Percentiles rank a stretch among this genome's conserved stretches.
These are phyloP conservation scores for Agrotis puta DNA, from an alignment of 2,888 invertebrate species.

Conservation along the genomic window DNA sequence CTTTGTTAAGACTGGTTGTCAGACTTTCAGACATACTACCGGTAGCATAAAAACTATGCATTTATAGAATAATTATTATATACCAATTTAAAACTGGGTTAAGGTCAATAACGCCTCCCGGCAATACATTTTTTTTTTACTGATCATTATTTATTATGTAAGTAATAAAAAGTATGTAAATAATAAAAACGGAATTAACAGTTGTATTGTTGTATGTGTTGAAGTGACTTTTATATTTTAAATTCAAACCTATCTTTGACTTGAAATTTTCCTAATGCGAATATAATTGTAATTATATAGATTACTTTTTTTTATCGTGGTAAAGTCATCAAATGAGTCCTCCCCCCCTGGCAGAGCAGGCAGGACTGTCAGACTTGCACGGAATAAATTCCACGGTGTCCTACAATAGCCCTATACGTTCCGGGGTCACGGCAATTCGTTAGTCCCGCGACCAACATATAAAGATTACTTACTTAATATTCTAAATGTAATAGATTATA, in stretches of 20 bases:
- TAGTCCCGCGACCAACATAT: too few species aligned
- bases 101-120: slow-evolving; percentile 22
- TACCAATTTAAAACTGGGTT: slow-evolving; percentile 7
- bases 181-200: not conserved
- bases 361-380: too few species aligned
- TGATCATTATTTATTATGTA: slow-evolving; percentile 3
- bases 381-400: too few species aligned
- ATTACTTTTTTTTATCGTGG: too few species aligned
- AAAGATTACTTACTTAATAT: not conserved
- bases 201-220: not conserved
- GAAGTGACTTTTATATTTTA: not conserved
- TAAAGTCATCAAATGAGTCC: too few species aligned
- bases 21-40: too few species aligned
- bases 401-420: too few species aligned
- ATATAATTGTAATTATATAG: not conserved
- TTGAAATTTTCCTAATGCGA: not conserved
- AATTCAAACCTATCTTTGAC: not conserved
- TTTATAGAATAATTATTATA: not conserved
- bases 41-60: not conserved
- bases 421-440: too few species aligned
- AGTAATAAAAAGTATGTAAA: too few species aligned
- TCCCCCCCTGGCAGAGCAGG: too few species aligned
- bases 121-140: not conserved
- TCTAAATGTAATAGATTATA: too few species aligned
- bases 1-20: too few species aligned